Percentiles rank a stretch among this genome's conserved stretches.
Conservation (phyloP, 53 echinoderm and acorn worm genomes). For the Temnopleurus reevesii region DNA sequence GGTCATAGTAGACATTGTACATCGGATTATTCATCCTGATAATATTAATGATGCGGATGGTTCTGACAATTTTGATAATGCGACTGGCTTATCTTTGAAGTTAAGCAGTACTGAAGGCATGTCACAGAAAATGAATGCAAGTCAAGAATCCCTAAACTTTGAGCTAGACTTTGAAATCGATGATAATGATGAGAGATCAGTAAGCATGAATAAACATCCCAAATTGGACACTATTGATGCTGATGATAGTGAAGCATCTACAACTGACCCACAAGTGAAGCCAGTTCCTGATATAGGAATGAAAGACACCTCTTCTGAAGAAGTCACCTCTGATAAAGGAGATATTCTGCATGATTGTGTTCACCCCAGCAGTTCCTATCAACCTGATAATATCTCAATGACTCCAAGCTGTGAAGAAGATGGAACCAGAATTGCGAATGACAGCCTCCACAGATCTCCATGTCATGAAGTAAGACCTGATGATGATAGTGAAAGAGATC, state of each 20-base stretch:
- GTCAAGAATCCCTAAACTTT: background rate
- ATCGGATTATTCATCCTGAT: background rate
- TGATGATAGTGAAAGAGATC: background rate
- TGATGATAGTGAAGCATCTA: background rate
- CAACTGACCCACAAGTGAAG: too few species aligned
- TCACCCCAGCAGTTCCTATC: too few species aligned
- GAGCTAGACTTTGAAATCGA: background rate
- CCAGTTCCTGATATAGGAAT: too few species aligned
- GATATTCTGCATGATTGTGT: too few species aligned
- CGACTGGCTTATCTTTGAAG: background rate
- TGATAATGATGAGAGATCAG: background rate
- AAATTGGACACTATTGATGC: background rate
- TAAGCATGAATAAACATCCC: background rate
- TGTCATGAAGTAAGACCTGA: too few species aligned
- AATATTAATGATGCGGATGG: background rate
- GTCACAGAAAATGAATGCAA: background rate
- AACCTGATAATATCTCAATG: too few species aligned
- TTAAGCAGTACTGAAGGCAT: background rate
- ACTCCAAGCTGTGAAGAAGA: background rate
- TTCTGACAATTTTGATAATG: background rate
- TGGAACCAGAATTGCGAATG: too few species aligned
- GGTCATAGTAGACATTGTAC: background rate
- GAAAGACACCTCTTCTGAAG: too few species aligned
- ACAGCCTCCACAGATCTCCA: too few species aligned
- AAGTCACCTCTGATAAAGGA: too few species aligned